phyloP scores from a whole-genome alignment of 1,140 invertebrate genomes.

The Pseudomyrmex pallidus region DNA sequence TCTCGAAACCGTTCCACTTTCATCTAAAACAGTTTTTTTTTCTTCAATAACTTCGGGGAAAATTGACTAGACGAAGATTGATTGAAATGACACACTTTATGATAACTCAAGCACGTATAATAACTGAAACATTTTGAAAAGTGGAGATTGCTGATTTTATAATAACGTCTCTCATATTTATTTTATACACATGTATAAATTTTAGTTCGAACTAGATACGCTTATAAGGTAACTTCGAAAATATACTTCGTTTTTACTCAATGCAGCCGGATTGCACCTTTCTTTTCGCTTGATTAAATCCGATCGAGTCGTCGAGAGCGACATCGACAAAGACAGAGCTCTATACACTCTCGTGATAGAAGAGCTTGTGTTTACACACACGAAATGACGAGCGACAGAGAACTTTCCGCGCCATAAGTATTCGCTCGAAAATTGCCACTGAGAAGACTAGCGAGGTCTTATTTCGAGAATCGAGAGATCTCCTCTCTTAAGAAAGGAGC shows the following conservation, averaged over 20 bases:
- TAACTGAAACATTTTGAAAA: too few relatives aligned
- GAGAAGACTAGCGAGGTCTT: conserved; percentile 36
- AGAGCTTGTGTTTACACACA: conserved; percentile 11
- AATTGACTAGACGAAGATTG: too few relatives aligned
- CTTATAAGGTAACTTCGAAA: not conserved
- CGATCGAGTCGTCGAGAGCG: conserved; percentile 47
- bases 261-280: conserved; percentile 57
- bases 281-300: conserved; percentile 72
- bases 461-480: conserved; percentile 51
- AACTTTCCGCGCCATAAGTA: conserved; percentile 47
- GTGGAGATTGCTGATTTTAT: too few relatives aligned
- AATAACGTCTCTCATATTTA: too few relatives aligned
- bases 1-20: too few relatives aligned
- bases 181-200: not conserved
- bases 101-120: too few relatives aligned
- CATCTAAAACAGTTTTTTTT: too few relatives aligned
- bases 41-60: too few relatives aligned
- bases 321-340: conserved; percentile 53
- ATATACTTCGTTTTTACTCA: conserved; percentile 14
- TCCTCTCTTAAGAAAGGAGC: not conserved
- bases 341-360: not conserved
- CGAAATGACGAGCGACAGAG: conserved; percentile 3
- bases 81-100: too few relatives aligned
- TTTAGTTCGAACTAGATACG: too few relatives aligned
- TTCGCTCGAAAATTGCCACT: conserved; percentile 53